These are phyloP conservation scores for human (Homo sapiens) DNA, from an alignment of 2,113 vertebrate genomes.

Conservation along the genomic window GRCh38 chr14:22135001-22135500, in stretches of 20 bases:
- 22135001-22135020: neutral
- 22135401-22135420: neutral
- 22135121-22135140: neutral
- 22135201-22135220: neutral
- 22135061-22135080: neutral
- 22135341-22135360: neutral
- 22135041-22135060: neutral
- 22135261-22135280: neutral
- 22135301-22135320: neutral
- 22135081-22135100: neutral
- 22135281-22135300: neutral
- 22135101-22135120: neutral
- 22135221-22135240: neutral
- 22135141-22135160: neutral
- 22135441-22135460: neutral
- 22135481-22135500: neutral
- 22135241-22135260: neutral
- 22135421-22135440: neutral
- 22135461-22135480: neutral
- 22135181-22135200: neutral
- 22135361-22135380: neutral
- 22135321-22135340: neutral
- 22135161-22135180: neutral
- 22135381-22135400: neutral
- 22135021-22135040: neutral